Evolutionary conservation across 2,797 vertebrate species (phyloP), one percentile per base, ranked within the genome.

Genomic region (Lateolabrax maculatus): DNA sequence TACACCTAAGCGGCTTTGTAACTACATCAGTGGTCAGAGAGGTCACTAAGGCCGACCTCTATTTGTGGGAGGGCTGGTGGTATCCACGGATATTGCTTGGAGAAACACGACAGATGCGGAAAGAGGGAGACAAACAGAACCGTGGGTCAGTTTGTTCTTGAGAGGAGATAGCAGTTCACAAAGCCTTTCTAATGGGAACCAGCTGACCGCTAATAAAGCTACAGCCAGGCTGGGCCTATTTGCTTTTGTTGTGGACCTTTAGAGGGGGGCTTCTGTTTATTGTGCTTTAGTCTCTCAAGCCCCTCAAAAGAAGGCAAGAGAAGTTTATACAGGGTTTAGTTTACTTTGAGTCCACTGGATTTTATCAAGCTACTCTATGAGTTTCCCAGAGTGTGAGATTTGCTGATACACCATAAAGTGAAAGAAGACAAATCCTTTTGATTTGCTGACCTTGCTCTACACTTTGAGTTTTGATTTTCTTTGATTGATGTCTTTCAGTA

Each of bases 181-280:
- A 91, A 92, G 87, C 80, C 81, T 69, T 81, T 91, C 91, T 94
- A 95, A 95, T 94, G 90, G 89, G 88, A 94, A 90, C 88, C 92
- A 93, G 91, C 90, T 94, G 93, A 90, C 83, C n/a, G 25, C 80
- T 90, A 93, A 94, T 90, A 91, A 90, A 85, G 83, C 91, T 73
- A 87, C 64, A 34, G 83, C 81, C 83, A 79, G 51, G 74, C 85
- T 48, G 71, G 61, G 74, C 84, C 73, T 90, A 78, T 93, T 95
- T 94, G 92, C 87, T 90, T 93, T 93, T 91, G 88, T 93, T 90
- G 81, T 88, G 68, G 88, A 92, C 84, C 62, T 90, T 89, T 83
- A 44, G 76, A 66, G 71, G 43, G 66, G 75, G 77, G 29, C 39
- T 84, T 83, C 66, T 94, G 88, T 94, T 95, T 95, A 92, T 94